phyloP scores from a whole-genome alignment of 2,797 vertebrate genomes.

The Rallus crepitans region DNA sequence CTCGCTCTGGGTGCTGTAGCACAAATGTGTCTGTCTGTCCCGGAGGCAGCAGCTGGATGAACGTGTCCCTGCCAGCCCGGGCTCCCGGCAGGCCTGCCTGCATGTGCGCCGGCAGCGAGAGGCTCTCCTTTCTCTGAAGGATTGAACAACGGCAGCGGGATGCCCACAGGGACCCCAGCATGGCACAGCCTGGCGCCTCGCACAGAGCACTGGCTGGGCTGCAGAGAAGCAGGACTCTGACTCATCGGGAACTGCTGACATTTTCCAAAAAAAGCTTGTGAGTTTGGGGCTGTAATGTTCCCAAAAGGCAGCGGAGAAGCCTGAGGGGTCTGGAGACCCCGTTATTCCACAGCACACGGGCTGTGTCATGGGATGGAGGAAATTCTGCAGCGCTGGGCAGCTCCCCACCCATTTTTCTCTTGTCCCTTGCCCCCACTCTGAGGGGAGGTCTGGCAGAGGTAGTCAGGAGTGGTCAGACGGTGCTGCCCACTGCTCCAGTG shows the following conservation, averaged over 20 bases:
- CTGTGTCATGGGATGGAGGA: background rate
- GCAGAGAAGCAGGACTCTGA: conserved; percentile 7
- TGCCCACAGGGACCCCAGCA: background rate
- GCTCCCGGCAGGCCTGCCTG: background rate
- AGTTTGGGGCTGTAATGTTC: background rate
- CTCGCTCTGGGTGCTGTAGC: background rate
- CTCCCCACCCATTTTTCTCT: background rate
- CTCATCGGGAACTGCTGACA: conserved; percentile 43
- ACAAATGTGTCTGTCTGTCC: background rate
- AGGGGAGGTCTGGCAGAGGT: background rate
- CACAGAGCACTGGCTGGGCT: background rate
- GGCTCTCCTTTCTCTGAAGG: background rate
- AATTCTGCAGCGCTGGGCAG: background rate
- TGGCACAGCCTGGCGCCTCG: background rate
- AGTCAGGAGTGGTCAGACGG: background rate
- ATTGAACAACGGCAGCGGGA: background rate
- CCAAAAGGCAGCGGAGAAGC: conserved; percentile 18
- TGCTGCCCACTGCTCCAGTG: background rate
- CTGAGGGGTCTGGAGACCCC: conserved; percentile 28
- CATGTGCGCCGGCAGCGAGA: background rate
- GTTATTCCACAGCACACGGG: background rate
- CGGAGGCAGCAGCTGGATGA: background rate
- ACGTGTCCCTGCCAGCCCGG: background rate
- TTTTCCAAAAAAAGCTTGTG: conserved; percentile 39
- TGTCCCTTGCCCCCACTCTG: background rate